These are phyloP conservation scores for Pygocentrus nattereri DNA, from an alignment of 2,797 vertebrate genomes.

Conservation along the genomic window DNA sequence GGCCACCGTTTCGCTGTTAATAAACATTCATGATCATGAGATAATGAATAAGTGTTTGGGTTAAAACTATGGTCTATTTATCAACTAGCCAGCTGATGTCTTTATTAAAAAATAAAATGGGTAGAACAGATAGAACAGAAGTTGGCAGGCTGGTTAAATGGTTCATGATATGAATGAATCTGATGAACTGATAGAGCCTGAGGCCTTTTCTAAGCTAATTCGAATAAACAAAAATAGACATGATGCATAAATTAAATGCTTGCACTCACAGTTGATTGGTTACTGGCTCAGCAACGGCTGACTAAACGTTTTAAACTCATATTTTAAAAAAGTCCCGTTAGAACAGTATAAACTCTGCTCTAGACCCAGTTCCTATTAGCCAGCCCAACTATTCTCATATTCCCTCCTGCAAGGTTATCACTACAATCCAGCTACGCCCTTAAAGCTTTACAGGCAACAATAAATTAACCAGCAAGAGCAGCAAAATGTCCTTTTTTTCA, in stretches of 20 bases:
- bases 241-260: slow-evolving; percentile 10
- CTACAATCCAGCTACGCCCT: background rate
- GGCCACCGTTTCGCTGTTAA: slow-evolving; percentile 94
- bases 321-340: background rate
- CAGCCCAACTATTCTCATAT: background rate
- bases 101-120: slow-evolving; percentile 57
- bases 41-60: slow-evolving; percentile 19
- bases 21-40: slow-evolving; percentile 74
- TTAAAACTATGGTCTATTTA: slow-evolving; percentile 23
- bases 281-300: no score
- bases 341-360: background rate
- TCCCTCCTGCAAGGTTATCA: background rate
- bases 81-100: slow-evolving; percentile 63
- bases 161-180: slow-evolving; percentile 65
- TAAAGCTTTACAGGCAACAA: background rate
- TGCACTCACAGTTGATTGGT: no score
- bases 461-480: background rate
- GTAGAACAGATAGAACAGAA: slow-evolving; percentile 76
- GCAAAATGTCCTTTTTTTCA: background rate
- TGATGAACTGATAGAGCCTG: slow-evolving; percentile 66
- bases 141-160: slow-evolving; percentile 76
- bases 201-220: slow-evolving; percentile 57
- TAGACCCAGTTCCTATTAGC: background rate
- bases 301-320: no score
- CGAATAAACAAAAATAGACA: slow-evolving; percentile 62